Evolutionary conservation across 23 tunicate genomes (phyloP).

Genomic region (Botrylloides violaceus): DNA sequence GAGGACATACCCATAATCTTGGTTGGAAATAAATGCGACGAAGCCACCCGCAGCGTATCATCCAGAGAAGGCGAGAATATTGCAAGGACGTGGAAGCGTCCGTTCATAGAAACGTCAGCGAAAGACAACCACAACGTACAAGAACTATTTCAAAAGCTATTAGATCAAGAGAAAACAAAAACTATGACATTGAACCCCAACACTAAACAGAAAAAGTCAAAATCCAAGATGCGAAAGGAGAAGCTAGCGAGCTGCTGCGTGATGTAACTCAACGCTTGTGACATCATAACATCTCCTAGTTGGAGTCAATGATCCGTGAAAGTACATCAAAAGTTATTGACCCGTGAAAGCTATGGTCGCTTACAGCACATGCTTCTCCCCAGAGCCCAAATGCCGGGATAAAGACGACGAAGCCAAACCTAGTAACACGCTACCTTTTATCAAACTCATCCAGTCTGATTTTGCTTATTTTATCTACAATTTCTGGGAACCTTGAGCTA

Average conservation of each 20-base stretch:
- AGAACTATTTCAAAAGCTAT: slow-evolving; percentile 44
- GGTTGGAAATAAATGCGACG: slow-evolving; percentile 67
- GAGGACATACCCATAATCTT: slow-evolving; percentile 28
- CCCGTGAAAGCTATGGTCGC: too few relatives aligned
- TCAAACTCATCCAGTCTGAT: too few relatives aligned
- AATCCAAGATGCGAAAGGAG: slow-evolving; percentile 7
- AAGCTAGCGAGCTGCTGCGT: background rate
- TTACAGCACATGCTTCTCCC: too few relatives aligned
- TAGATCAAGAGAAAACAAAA: slow-evolving; percentile 34
- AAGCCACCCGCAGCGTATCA: slow-evolving; percentile 21
- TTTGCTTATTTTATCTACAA: too few relatives aligned
- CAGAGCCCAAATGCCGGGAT: too few relatives aligned
- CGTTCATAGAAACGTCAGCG: slow-evolving; percentile 55
- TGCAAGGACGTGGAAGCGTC: slow-evolving; percentile 39
- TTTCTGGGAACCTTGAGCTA: too few relatives aligned
- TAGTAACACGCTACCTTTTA: too few relatives aligned
- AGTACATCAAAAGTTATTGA: too few relatives aligned
- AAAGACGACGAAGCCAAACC: too few relatives aligned
- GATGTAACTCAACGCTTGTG: background rate
- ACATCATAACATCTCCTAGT: background rate
- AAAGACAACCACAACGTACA: slow-evolving; percentile 43
- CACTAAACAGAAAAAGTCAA: background rate
- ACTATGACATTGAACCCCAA: slow-evolving; percentile 14
- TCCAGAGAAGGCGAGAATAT: slow-evolving; percentile 37
- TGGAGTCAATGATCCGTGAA: too few relatives aligned